These are phyloP conservation scores for Scaptomyza parva DNA, from an alignment of 2,888 invertebrate genomes.

Conservation along the genomic window DNA sequence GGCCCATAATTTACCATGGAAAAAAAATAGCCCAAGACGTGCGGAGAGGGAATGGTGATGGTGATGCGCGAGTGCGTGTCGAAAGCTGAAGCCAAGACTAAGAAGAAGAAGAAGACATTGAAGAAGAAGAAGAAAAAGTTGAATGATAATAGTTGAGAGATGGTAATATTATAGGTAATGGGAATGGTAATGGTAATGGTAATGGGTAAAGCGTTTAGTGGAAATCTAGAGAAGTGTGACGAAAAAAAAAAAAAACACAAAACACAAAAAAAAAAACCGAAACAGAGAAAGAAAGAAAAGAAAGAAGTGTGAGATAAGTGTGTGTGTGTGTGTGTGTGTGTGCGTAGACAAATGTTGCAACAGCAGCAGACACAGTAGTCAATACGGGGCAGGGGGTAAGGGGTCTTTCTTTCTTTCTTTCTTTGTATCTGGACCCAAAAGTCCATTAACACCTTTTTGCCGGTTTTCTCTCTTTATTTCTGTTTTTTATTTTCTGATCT, in stretches of 20 bases:
- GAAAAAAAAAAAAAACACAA: slow-evolving; percentile 1
- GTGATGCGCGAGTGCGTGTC: slow-evolving; percentile 48
- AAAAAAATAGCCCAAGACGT: slow-evolving; percentile 47
- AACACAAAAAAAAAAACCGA: slow-evolving; percentile 3
- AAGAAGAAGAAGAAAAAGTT: slow-evolving; percentile 4
- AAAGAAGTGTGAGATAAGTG: slow-evolving; percentile 46
- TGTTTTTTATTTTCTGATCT: slow-evolving; percentile 9
- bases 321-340: slow-evolving; percentile 21
- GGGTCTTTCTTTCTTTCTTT: slow-evolving; percentile 37
- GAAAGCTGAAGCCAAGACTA: slow-evolving; percentile 37
- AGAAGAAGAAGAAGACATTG: slow-evolving; percentile 4
- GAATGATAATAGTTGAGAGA: slow-evolving; percentile 29
- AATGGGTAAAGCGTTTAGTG: slow-evolving; percentile 55
- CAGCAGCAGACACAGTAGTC: slow-evolving; percentile 20
- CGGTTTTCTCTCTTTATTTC: slow-evolving; percentile 22
- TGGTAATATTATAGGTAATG: slow-evolving; percentile 50
- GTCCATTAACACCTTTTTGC: slow-evolving; percentile 75
- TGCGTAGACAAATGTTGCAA: slow-evolving; percentile 33
- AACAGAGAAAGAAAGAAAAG: slow-evolving; percentile 11
- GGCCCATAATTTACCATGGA: slow-evolving; percentile 66
- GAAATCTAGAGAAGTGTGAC: slow-evolving; percentile 37
- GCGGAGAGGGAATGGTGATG: no score
- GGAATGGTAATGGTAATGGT: slow-evolving; percentile 41
- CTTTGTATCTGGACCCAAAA: slow-evolving; percentile 48
- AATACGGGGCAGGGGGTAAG: neutral